Base-by-base conservation (phyloP, 2,888 invertebrate species). In the Drosophila austrosaltans region DNA sequence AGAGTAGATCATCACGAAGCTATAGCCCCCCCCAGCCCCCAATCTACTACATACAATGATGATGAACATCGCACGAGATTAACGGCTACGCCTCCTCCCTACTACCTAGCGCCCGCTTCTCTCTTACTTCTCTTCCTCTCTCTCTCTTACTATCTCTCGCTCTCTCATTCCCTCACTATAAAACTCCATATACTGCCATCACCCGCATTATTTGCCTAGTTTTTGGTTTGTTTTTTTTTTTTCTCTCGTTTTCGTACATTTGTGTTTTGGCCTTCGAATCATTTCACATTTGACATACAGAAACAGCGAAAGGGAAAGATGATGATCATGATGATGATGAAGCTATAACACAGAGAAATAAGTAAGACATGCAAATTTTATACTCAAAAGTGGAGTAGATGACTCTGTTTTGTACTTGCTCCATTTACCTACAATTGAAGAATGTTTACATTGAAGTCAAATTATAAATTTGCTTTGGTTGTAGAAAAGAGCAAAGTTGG, bases 231-330 rank as follows among this genome's bases (percentile, higher is more conserved):
- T 76, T 77, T 77, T 76, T 72, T 16, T 77, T 69, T 69, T 77
- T 69, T 70, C 72, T 77, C 62, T 69, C 72, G 76, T 68, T 76
- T 72, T 69, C 72, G 71, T 86, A 86, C 80, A 69, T 80, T 84
- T 66, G 42, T 66, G 57, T 58, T 60, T 59, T 86, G 88, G 83
- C 83, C 83, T 88, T 87, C 88, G 83, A 77, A 60, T 36, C 32
- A 70, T 66, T 89, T 89, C 78, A 90, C 84, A 84, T 89, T 89
- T 89, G 89, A 76, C 89, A 90, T 87, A 87, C 87, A 82, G 69
- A 75, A 40, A 54, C 40, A 54, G 25, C 28, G 36, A 39, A 36
- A 42, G 59, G 28, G 36, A 39, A 44, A 39, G 30, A 61, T 53
- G 39, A 70, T 64, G 63, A 42, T 72, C 61, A 73, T 60, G 20